Conservation (phyloP, 1,140 invertebrate genomes). For the Pseudomyrmex dendroicus region DNA sequence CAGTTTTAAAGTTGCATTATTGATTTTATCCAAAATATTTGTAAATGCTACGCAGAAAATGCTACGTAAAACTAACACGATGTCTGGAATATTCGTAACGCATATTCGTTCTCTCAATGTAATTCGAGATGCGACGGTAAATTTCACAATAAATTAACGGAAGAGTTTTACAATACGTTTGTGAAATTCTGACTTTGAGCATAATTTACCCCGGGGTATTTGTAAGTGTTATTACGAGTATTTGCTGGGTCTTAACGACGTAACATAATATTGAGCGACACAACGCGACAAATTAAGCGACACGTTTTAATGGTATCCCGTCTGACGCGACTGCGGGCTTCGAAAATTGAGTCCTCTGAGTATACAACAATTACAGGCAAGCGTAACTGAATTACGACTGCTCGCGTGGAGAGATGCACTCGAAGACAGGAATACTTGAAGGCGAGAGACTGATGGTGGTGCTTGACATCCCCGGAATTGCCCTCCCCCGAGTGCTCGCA, state of each 20-base stretch:
- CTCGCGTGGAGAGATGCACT: constrained; percentile 50
- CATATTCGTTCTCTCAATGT: background rate
- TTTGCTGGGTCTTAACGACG: constrained; percentile 21
- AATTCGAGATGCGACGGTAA: background rate
- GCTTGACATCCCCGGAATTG: constrained; percentile 52
- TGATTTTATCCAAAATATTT: background rate
- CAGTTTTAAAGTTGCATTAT: background rate
- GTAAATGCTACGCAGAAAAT: too few species aligned
- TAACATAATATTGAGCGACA: constrained; percentile 1
- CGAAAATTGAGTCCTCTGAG: constrained; percentile 55
- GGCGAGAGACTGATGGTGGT: constrained; percentile 53
- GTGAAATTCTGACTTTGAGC: background rate
- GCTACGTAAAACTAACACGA: too few species aligned
- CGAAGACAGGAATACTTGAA: constrained; percentile 59
- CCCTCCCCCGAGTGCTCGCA: constrained; percentile 43
- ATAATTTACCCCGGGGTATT: background rate
- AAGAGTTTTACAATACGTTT: background rate
- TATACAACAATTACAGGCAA: constrained; percentile 56
- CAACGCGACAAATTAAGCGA: constrained; percentile 47
- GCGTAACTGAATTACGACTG: constrained; percentile 55
- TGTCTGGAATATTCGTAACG: background rate
- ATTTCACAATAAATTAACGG: background rate
- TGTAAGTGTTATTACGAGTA: constrained; percentile 22
- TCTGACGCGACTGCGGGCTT: constrained; percentile 26
- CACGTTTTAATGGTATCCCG: constrained; percentile 37